Evolutionary conservation across 1,140 invertebrate species (phyloP).

Genomic region (Copidosoma floridanum): DNA sequence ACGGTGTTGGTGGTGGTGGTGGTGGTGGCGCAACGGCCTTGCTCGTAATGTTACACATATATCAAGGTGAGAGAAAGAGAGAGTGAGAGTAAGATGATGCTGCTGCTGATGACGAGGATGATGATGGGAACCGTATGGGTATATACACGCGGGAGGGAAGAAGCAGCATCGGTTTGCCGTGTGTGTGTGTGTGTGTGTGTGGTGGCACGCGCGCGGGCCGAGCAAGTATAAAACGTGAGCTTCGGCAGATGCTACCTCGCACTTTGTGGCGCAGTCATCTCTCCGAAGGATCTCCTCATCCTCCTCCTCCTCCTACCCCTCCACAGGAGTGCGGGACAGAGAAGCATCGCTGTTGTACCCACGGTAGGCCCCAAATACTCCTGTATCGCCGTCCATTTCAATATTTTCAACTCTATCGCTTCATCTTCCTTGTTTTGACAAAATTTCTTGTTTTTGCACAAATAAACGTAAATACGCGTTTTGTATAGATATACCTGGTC

Average conservation of each 20-base stretch:
- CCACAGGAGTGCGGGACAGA: too few relatives aligned
- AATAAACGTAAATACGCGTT: too few relatives aligned
- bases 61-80: constrained; percentile 30
- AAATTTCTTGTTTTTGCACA: too few relatives aligned
- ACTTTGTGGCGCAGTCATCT: constrained; percentile 46
- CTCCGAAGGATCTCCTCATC: constrained; percentile 32
- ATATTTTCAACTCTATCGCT: too few relatives aligned
- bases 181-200: not conserved
- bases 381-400: too few relatives aligned
- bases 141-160: too few relatives aligned
- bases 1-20: constrained; percentile 1
- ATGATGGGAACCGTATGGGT: constrained; percentile 2
- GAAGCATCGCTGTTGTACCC: too few relatives aligned
- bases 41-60: constrained; percentile 54
- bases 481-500: too few relatives aligned
- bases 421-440: too few relatives aligned
- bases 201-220: constrained; percentile 19
- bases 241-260: constrained; percentile 48
- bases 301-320: too few relatives aligned
- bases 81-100: not conserved
- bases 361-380: too few relatives aligned
- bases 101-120: constrained; percentile 6
- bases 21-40: constrained; percentile 48
- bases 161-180: not conserved
- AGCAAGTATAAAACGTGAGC: constrained; percentile 50